Evolutionary conservation across 2,888 invertebrate genomes (phyloP).

Genomic region (Saturnia pavonia): DNA sequence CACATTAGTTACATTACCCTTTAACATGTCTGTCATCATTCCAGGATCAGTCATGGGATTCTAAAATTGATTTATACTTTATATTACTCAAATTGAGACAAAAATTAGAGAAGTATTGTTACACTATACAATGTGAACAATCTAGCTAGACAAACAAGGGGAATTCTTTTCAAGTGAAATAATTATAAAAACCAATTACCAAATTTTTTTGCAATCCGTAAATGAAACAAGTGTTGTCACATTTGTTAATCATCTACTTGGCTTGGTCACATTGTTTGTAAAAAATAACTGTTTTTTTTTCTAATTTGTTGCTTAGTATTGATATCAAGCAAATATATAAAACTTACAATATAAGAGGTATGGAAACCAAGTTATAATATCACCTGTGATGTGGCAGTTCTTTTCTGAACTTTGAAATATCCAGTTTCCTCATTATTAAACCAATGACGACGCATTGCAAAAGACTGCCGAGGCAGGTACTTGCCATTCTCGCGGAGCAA

Average conservation of each 20-base stretch:
- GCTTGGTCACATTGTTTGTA: too few relatives aligned
- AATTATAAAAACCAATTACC: too few relatives aligned
- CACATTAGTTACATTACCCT: slow-evolving; percentile 99
- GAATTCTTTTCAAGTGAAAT: too few relatives aligned
- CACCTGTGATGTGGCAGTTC: slow-evolving; percentile 88
- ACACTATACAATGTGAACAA: too few relatives aligned
- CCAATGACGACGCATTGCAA: slow-evolving; percentile 95
- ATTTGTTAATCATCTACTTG: too few relatives aligned
- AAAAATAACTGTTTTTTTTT: too few relatives aligned
- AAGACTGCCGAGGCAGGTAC: slow-evolving; percentile 95
- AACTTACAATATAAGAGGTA: background rate
- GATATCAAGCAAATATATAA: background rate
- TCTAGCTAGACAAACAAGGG: too few relatives aligned
- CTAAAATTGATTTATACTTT: slow-evolving; percentile 48
- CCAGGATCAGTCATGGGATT: slow-evolving; percentile 98
- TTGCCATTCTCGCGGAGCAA: slow-evolving; percentile 98
- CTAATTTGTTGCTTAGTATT: background rate
- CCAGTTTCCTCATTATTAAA: slow-evolving; percentile 98
- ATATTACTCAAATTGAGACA: background rate
- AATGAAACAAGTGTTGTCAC: too few relatives aligned
- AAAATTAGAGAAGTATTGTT: background rate
- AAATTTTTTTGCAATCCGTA: too few relatives aligned
- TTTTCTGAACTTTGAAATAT: slow-evolving; percentile 95
- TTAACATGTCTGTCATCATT: slow-evolving; percentile 99
- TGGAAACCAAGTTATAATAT: background rate